Evolutionary conservation across 1,140 invertebrate genomes (phyloP).

Genomic region (Augochlora pura): DNA sequence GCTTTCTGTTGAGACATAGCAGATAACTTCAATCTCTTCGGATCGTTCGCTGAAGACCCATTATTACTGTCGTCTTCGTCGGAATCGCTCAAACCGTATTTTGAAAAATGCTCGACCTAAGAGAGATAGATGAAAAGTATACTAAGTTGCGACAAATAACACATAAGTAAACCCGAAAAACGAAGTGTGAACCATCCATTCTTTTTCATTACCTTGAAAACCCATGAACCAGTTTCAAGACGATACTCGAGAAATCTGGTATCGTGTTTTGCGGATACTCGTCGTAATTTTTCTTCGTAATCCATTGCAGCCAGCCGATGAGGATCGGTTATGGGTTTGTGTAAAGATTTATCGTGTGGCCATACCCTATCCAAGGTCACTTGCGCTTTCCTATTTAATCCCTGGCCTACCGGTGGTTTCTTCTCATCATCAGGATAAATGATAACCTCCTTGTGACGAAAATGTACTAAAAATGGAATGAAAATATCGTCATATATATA

Average conservation of each 20-base stretch:
- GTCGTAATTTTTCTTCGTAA: slow-evolving; percentile 92
- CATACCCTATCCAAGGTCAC: slow-evolving; percentile 96
- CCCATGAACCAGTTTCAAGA: slow-evolving; percentile 97
- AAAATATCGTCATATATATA: slow-evolving; percentile 55
- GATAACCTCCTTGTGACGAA: slow-evolving; percentile 88
- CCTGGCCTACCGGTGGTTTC: slow-evolving; percentile 88
- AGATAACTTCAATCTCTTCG: slow-evolving; percentile 71
- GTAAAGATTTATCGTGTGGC: slow-evolving; percentile 93
- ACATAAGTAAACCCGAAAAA: neutral
- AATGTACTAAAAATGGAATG: slow-evolving; percentile 88
- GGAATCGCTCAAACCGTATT: slow-evolving; percentile 95
- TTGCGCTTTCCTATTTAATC: slow-evolving; percentile 94
- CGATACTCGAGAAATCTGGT: slow-evolving; percentile 97
- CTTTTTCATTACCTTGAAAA: slow-evolving; percentile 84
- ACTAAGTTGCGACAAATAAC: too few species aligned
- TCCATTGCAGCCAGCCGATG: slow-evolving; percentile 89
- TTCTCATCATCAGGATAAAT: slow-evolving; percentile 86
- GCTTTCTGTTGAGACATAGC: slow-evolving; percentile 6
- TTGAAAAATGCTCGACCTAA: slow-evolving; percentile 97
- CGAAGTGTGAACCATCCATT: neutral
- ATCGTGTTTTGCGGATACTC: slow-evolving; percentile 91
- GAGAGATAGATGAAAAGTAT: neutral
- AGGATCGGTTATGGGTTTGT: slow-evolving; percentile 90
- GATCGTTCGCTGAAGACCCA: slow-evolving; percentile 62
- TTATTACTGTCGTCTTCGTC: slow-evolving; percentile 89